Evolutionary conservation across 1,140 invertebrate species (phyloP).

Genomic region (Drosophila ironensis): DNA sequence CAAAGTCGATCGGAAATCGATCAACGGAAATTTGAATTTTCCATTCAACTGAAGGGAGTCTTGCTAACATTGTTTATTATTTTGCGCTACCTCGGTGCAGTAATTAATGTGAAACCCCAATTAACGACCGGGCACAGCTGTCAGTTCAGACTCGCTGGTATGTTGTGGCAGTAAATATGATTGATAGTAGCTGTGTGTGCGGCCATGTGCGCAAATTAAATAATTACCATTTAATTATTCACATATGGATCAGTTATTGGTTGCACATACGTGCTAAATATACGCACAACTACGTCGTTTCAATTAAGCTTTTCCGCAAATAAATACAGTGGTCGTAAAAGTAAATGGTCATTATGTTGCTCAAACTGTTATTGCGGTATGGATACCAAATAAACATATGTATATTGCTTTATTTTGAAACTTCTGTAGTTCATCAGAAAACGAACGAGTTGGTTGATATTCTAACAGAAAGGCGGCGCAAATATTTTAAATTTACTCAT

Average conservation of each 20-base stretch:
- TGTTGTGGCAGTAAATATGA: conserved; percentile 41
- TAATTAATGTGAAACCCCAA: conserved; percentile 18
- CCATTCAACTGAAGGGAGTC: no score
- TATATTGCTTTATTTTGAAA: no score
- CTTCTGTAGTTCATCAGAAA: no score
- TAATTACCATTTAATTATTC: conserved; percentile 53
- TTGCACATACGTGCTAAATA: conserved; percentile 11
- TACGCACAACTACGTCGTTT: conserved; percentile 10
- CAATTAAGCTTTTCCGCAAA: conserved; percentile 24
- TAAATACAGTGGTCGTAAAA: conserved; percentile 8
- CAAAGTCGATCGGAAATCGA: conserved; percentile 10
- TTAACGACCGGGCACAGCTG: conserved; percentile 23
- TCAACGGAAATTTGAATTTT: conserved; percentile 8
- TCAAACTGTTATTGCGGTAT: no score
- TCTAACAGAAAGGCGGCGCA: no score
- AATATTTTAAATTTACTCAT: no score
- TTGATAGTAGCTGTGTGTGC: conserved; percentile 35
- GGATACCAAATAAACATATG: no score
- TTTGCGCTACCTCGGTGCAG: background rate
- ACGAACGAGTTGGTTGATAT: no score
- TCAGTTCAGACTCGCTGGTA: conserved; percentile 5
- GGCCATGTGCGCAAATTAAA: conserved; percentile 32
- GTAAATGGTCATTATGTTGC: background rate
- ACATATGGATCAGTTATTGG: conserved; percentile 28
- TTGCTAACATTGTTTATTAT: no score